Evolutionary conservation across 2,113 vertebrate species (phyloP).

Genomic region (Hemichromis elongatus): DNA sequence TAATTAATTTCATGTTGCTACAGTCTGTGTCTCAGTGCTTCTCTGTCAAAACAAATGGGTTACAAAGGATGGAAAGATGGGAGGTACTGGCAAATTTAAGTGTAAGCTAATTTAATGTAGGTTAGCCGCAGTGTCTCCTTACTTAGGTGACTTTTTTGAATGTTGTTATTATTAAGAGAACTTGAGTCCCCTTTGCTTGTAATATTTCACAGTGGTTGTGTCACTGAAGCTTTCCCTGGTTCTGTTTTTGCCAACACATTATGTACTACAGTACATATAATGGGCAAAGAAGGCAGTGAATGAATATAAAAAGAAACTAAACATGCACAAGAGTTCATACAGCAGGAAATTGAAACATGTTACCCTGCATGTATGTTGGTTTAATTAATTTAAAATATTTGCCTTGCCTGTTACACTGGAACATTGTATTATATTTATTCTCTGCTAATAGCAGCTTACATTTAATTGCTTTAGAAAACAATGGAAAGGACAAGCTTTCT

Average conservation of each 20-base stretch:
- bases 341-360: slow-evolving; percentile 28
- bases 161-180: background rate
- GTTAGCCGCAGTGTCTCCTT: slow-evolving; percentile 7
- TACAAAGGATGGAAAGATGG: slow-evolving; percentile 30
- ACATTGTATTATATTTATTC: slow-evolving; percentile 50
- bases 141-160: background rate
- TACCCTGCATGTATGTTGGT: background rate
- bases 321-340: background rate
- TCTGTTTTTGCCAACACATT: background rate
- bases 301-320: background rate
- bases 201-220: background rate
- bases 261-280: background rate
- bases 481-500: slow-evolving; percentile 52
- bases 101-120: slow-evolving; percentile 24
- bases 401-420: background rate
- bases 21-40: slow-evolving; percentile 36
- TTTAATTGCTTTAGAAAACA: slow-evolving; percentile 58
- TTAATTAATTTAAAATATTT: slow-evolving; percentile 44
- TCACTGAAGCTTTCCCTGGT: background rate
- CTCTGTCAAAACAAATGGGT: slow-evolving; percentile 51
- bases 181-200: background rate
- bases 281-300: background rate
- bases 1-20: slow-evolving; percentile 61
- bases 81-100: slow-evolving; percentile 15
- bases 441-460: slow-evolving; percentile 34